These are phyloP conservation scores for Hydrochoerus hydrochaeris DNA, from an alignment of 2,113 vertebrate genomes.

Conservation along the genomic window DNA sequence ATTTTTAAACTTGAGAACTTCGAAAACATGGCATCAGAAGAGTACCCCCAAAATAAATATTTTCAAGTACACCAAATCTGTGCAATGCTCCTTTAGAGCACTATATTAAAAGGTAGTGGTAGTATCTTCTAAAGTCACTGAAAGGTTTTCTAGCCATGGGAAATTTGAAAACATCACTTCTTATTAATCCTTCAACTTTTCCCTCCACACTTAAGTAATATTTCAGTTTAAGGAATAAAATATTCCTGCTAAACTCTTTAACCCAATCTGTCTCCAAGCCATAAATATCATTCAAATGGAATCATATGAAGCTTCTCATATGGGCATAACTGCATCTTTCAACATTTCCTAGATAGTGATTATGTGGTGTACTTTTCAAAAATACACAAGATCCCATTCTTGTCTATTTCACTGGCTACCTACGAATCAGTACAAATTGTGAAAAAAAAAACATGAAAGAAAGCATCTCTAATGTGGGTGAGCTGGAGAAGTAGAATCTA, in stretches of 20 bases:
- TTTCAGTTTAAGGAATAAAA: not conserved
- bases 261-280: not conserved
- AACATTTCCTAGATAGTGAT: not conserved
- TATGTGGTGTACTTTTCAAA: not conserved
- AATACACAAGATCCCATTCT: not conserved
- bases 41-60: not conserved
- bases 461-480: not conserved
- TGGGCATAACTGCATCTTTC: not conserved
- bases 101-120: not conserved
- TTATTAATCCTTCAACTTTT: not conserved
- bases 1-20: constrained; percentile 9
- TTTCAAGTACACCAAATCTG: not conserved
- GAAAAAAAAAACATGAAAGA: not conserved
- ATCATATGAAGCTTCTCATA: not conserved
- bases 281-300: not conserved
- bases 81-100: not conserved
- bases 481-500: not conserved
- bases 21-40: not conserved
- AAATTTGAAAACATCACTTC: not conserved
- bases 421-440: not conserved
- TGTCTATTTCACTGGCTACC: not conserved
- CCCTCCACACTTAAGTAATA: not conserved
- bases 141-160: not conserved
- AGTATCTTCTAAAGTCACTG: not conserved
- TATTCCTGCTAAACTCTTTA: not conserved